Base-by-base conservation (phyloP, 2,888 invertebrate genomes). In the Phengaris arion region DNA sequence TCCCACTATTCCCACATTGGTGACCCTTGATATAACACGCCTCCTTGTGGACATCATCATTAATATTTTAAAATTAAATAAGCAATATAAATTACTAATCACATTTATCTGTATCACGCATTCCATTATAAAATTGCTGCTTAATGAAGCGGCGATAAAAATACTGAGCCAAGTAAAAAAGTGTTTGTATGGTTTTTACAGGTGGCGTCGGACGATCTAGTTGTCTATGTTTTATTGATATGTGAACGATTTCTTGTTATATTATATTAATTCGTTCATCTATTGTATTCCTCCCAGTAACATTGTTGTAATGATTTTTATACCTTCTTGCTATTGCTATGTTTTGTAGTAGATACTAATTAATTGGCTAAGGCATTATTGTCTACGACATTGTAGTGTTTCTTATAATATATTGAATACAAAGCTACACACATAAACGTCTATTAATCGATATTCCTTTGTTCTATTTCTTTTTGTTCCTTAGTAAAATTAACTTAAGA, bases 81-180 rank as follows among this genome's bases (percentile, higher is more conserved):
- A 52, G 52, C 10, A 35, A 12, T 64, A 13, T 64, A 64, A 35
- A 64, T 64, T 35, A 45, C 64, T 64, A 12, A 45, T 22, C 35
- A 64, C 64, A 45, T 64, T 45, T 45, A 64, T 35, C 64, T 64
- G 12, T 35, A 54, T 0, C n/a, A 35, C 74, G 64, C 72, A 52
- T 72, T 72, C 72, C 74, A 74, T 77, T 77, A 77, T 76, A 77
- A 77, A 79, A 54, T 74, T 52, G 51, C 70, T 77, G 79, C 68
- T 77, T 77, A 77, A 74, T 77, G 79, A 75, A 76, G 77, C 77
- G 79, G 76, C 74, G 64, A 77, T 75, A 76, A 76, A 77, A 74
- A 78, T 77, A 77, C 77, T 77, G 77, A 74, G 76, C 74, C 74
- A 70, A 69, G 77, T 75, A 77, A 79, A 79, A 77, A 79, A 68